Base-by-base conservation (phyloP, 2,113 vertebrate genomes). In the Scomber scombrus region DNA sequence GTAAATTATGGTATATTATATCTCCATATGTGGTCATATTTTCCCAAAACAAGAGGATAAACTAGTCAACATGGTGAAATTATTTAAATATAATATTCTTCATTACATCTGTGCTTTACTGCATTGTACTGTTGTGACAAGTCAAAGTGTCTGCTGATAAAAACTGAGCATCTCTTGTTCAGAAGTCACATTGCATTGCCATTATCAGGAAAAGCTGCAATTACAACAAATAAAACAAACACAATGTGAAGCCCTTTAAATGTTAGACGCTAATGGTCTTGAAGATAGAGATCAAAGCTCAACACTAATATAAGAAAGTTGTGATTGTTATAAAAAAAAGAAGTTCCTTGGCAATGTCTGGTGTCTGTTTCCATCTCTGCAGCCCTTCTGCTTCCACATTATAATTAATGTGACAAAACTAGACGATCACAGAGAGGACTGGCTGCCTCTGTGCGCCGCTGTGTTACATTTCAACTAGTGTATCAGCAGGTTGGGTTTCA, bases 401-500 rank as follows among this genome's bases (percentile, higher is more conserved):
- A 71, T 81, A 67, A 86, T 78, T 64, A 71, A 68, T 54, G 62
- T 75, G 73, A 81, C 72, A 81, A 86, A 75, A 55, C 56, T 16
- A 65, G 62, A 78, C 34, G 61, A 60, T 78, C 55, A 71, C 45
- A 6, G 75, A 64, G 72, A 77, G 58, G 57, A 71, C 52, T 21
- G 68, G 75, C 71, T 60, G 68, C 60, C 72, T 85, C 63, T 29
- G 29, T 0, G 29, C 65, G 70, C 65, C 14, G 50, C 60, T 70
- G 19, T 18, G 18, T 71, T 46, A 29, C 58, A 43, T 49, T 60
- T 66, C 46, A 29, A 43, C 46, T 18, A 66, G 26, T 1, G 2
- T 19, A 72, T 4, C 23, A 23, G 6, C 0, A 55, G 34, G 12
- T 6, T 56, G 26, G 9, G 15, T 66, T 80, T 62, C 69, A 45